phyloP scores from a whole-genome alignment of 2,113 vertebrate genomes.

The Noctilio leporinus region DNA sequence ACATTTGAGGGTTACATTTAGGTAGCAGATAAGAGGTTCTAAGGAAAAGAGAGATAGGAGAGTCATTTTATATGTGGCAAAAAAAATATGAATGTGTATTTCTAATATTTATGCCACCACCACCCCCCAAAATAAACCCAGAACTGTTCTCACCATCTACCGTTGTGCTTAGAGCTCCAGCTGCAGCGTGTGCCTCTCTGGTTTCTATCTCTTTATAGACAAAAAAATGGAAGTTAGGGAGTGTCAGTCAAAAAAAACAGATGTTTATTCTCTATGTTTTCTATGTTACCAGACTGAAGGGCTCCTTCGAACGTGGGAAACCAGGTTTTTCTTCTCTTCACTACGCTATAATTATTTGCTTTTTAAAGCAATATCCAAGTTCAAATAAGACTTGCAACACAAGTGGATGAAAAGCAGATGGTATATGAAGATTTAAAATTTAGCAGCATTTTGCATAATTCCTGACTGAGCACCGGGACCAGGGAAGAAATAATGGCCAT shows the following conservation, averaged over 20 bases:
- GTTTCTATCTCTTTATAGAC: neutral
- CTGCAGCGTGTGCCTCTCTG: neutral
- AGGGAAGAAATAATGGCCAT: neutral
- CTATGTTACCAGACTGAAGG: neutral
- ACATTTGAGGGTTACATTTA: neutral
- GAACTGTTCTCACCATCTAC: neutral
- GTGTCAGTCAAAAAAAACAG: neutral
- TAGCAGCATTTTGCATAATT: neutral
- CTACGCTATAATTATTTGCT: neutral
- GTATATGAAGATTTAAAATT: neutral
- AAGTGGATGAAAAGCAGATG: neutral
- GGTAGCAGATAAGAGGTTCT: neutral
- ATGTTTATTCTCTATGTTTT: neutral
- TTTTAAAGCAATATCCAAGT: neutral
- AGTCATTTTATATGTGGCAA: neutral
- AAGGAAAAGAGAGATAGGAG: neutral
- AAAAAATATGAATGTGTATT: neutral
- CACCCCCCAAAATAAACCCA: neutral
- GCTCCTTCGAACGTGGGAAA: neutral
- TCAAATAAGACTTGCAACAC: neutral
- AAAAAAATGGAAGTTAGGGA: neutral
- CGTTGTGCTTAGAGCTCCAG: neutral
- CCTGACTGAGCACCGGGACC: neutral
- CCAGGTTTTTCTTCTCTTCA: neutral
- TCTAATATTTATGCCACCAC: neutral